Conservation (phyloP, 2,113 vertebrate genomes). For the Eonycteris spelaea region DNA sequence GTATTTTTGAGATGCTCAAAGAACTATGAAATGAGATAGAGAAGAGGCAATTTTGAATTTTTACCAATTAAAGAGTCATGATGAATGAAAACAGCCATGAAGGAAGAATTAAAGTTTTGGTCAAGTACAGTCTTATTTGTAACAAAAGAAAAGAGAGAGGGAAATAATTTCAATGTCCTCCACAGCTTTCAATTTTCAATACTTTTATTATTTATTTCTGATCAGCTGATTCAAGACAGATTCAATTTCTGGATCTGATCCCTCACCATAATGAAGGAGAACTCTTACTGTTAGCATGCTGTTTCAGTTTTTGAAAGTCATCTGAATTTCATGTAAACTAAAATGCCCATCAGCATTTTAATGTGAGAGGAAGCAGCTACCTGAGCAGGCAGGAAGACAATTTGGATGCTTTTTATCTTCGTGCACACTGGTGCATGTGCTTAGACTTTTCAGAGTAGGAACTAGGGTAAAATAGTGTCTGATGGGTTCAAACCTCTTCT, state of each 20-base stretch:
- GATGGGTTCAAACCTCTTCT: not conserved
- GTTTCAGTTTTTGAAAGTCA: not conserved
- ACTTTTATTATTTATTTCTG: not conserved
- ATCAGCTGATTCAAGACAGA: not conserved
- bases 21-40: constrained; percentile 32
- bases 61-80: not conserved
- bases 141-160: not conserved
- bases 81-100: constrained; percentile 5
- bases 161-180: not conserved
- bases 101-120: not conserved
- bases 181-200: not conserved
- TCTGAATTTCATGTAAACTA: not conserved
- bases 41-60: not conserved
- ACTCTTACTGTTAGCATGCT: not conserved
- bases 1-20: constrained; percentile 27
- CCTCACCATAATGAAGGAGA: not conserved
- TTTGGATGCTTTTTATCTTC: not conserved
- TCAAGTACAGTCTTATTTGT: not conserved
- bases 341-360: not conserved
- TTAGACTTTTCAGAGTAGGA: not conserved
- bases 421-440: too few species aligned
- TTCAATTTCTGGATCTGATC: not conserved
- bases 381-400: not conserved
- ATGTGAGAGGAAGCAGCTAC: not conserved
- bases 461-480: not conserved